phyloP scores from a whole-genome alignment of 1,140 invertebrate species.

The Drosophila pruinosa region DNA sequence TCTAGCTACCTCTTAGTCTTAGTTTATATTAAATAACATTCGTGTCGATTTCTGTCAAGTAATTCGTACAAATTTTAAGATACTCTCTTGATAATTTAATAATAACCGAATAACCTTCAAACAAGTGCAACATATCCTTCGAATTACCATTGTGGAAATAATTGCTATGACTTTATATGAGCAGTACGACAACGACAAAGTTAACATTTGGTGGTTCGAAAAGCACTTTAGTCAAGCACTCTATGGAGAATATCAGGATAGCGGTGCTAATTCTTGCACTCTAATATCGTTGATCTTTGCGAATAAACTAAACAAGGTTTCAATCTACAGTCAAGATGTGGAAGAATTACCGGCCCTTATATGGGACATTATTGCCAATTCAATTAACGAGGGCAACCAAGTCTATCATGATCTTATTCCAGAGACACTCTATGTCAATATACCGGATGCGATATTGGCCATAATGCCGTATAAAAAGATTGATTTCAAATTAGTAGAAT shows the following conservation, averaged over 20 bases:
- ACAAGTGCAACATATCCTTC: no score
- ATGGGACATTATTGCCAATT: constrained; percentile 25
- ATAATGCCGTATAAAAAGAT: constrained; percentile 6
- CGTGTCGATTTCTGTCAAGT: no score
- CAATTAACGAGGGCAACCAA: constrained; percentile 50
- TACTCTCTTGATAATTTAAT: no score
- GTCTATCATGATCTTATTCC: constrained; percentile 25
- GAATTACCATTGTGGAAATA: neutral
- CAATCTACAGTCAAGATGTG: neutral
- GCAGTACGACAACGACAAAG: constrained; percentile 12
- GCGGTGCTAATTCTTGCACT: constrained; percentile 50
- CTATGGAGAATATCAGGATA: constrained; percentile 29
- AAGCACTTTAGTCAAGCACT: constrained; percentile 43
- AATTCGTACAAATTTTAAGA: no score
- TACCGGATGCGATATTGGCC: constrained; percentile 38
- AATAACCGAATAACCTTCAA: no score
- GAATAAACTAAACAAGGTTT: constrained; percentile 26
- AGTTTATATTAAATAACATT: no score
- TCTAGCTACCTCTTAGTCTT: no score
- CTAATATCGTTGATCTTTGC: constrained; percentile 49
- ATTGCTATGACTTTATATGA: constrained; percentile 31
- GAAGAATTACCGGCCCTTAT: constrained; percentile 16
- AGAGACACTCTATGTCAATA: constrained; percentile 31
- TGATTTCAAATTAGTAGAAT: constrained; percentile 37
- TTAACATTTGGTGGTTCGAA: constrained; percentile 59